Conservation (phyloP, 2,797 vertebrate species). For the Sebastes minor region DNA sequence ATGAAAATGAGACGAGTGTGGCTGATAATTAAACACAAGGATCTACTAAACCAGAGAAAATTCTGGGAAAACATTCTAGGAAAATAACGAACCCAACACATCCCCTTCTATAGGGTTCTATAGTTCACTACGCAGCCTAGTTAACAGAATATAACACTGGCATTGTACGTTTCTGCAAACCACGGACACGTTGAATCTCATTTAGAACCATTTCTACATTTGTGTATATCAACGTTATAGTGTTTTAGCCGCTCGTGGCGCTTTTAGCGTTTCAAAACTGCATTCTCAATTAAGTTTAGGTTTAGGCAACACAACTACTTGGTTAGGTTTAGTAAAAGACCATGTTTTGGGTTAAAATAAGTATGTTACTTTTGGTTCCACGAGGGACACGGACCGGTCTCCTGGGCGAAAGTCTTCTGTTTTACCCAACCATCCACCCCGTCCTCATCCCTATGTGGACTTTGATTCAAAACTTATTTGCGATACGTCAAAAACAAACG, state of each 20-base stretch:
- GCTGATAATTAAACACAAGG: background rate
- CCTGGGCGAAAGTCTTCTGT: background rate
- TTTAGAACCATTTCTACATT: background rate
- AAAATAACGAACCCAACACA: background rate
- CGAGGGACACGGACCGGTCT: background rate
- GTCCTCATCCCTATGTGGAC: background rate
- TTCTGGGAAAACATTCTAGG: background rate
- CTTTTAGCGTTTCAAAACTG: background rate
- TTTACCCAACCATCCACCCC: no score
- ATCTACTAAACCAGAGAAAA: background rate
- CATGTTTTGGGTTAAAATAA: background rate
- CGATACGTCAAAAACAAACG: background rate
- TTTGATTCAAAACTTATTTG: background rate
- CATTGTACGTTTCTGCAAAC: background rate
- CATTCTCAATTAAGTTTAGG: background rate
- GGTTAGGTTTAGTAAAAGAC: background rate
- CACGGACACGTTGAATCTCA: background rate
- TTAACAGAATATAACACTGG: background rate
- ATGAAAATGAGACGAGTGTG: background rate
- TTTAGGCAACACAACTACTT: background rate
- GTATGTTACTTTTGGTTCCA: background rate
- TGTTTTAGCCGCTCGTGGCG: background rate
- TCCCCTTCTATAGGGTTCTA: background rate
- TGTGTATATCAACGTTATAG: background rate
- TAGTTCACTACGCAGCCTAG: background rate